Conservation (phyloP, 92 coral and sea anemone species). For the Heteractis magnifica region DNA sequence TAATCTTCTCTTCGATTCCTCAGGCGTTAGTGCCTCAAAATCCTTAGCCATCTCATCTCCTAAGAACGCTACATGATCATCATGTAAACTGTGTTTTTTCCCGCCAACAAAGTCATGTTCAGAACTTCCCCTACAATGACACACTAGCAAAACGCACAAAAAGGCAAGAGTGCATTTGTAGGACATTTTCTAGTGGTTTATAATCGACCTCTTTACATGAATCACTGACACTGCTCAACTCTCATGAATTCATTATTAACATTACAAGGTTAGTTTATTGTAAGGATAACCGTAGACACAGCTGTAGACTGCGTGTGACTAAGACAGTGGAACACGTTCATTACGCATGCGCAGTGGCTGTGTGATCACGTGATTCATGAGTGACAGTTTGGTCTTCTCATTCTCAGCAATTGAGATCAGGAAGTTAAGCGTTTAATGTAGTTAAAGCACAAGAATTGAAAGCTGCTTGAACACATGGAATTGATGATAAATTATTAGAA, state of each 20-base stretch:
- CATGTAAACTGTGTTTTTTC: conserved; percentile 64
- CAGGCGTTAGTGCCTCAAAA: conserved; percentile 76
- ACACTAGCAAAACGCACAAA: not conserved
- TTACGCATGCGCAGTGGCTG: conserved; percentile 32
- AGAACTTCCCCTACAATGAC: conserved; percentile 8
- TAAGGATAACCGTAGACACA: conserved; percentile 14
- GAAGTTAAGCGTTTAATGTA: no score
- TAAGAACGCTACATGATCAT: conserved; percentile 82
- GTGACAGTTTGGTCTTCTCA: no score
- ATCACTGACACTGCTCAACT: not conserved
- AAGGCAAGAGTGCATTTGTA: not conserved
- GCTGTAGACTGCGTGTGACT: conserved; percentile 16
- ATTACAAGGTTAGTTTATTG: not conserved
- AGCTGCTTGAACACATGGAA: no score
- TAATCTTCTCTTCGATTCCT: conserved; percentile 86
- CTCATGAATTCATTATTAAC: not conserved
- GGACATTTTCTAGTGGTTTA: not conserved
- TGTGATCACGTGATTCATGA: not conserved
- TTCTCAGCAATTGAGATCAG: no score
- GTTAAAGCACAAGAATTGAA: no score
- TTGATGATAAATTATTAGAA: no score
- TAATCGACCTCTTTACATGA: not conserved
- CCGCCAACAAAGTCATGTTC: conserved; percentile 36
- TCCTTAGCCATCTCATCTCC: conserved; percentile 90
- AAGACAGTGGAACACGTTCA: conserved; percentile 36